Evolutionary conservation across 2,888 invertebrate genomes (phyloP).

Genomic region (Poecilus cupreus): DNA sequence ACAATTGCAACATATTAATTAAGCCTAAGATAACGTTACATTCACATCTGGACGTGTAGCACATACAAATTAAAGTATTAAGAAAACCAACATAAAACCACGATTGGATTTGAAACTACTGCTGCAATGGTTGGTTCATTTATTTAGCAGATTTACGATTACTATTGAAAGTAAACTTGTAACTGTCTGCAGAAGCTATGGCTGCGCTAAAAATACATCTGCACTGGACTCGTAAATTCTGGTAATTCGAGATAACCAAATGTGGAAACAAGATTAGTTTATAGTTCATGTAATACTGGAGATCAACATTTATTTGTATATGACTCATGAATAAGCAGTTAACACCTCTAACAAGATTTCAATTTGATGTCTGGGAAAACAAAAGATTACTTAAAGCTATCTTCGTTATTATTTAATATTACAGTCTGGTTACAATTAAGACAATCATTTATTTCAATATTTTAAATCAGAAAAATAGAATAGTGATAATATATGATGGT

Average conservation of each 20-base stretch:
- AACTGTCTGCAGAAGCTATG: conserved; percentile 25
- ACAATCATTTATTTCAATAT: no score
- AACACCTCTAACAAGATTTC: background rate
- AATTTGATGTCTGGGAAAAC: background rate
- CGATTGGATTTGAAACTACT: conserved; percentile 8
- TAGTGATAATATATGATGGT: no score
- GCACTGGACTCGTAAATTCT: background rate
- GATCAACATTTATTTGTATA: background rate
- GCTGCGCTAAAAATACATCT: background rate
- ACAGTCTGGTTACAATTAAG: no score
- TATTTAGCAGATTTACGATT: conserved; percentile 21
- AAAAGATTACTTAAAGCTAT: no score
- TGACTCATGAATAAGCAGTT: background rate
- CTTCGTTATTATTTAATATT: no score
- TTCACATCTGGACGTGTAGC: conserved; percentile 19
- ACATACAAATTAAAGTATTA: conserved; percentile 21
- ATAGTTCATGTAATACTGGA: background rate
- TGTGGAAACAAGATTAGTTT: conserved; percentile 4
- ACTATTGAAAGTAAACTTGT: conserved; percentile 17
- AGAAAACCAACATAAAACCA: background rate
- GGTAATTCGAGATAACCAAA: conserved; percentile 11
- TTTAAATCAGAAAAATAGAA: no score
- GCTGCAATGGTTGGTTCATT: background rate
- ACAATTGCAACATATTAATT: conserved; percentile 18
- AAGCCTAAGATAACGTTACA: conserved; percentile 1